Evolutionary conservation across 2,888 invertebrate species (phyloP).

Genomic region (Cybosia mesomella): DNA sequence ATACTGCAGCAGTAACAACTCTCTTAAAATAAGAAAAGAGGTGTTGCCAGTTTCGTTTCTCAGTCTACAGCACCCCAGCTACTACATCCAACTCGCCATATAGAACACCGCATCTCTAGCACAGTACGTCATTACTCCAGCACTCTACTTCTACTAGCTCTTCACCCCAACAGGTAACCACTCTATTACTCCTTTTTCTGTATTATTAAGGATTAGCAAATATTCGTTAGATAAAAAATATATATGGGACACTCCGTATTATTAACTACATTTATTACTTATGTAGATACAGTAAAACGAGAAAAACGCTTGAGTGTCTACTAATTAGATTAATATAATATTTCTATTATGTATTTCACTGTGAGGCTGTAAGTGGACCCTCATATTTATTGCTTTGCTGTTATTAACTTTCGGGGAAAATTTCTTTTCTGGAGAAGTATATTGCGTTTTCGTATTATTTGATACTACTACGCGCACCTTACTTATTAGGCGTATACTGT

Average conservation of each 20-base stretch:
- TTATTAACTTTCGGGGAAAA: slow-evolving; percentile 4
- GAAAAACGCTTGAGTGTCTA: slow-evolving; percentile 5
- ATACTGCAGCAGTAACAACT: too few species aligned
- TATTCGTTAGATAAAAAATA: background rate
- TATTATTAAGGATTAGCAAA: background rate
- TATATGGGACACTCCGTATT: background rate
- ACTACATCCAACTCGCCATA: too few species aligned
- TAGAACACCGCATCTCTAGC: too few species aligned
- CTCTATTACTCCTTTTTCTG: background rate
- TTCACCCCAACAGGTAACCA: too few species aligned
- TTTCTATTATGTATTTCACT: slow-evolving; percentile 2
- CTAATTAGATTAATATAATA: slow-evolving; percentile 14
- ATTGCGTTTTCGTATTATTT: background rate
- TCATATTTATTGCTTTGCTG: slow-evolving; percentile 7
- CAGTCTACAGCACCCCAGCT: too few species aligned
- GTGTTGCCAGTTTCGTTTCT: too few species aligned
- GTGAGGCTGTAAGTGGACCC: slow-evolving; percentile 1
- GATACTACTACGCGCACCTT: too few species aligned
- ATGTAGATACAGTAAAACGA: background rate
- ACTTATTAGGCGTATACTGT: too few species aligned
- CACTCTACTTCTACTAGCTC: too few species aligned
- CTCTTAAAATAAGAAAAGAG: too few species aligned
- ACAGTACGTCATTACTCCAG: too few species aligned
- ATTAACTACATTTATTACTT: background rate
- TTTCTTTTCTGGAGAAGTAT: background rate